Evolutionary conservation across 1,140 invertebrate genomes (phyloP).

Genomic region (Aleiodes sp.): DNA sequence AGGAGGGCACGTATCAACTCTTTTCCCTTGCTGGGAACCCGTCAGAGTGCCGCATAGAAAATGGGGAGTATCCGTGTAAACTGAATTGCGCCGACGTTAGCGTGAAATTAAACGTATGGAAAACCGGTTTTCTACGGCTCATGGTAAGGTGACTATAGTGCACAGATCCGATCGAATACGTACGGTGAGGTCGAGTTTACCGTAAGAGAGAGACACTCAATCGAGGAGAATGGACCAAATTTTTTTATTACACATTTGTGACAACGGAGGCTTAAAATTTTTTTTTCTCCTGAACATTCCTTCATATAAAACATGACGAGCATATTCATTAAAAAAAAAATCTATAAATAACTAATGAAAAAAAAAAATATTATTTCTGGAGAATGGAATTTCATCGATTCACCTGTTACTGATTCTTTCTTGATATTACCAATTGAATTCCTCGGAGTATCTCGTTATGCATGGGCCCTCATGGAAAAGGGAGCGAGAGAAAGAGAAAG

Average conservation of each 20-base stretch:
- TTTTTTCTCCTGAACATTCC: too few relatives aligned
- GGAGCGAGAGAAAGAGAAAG: too few relatives aligned
- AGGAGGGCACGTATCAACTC: not conserved
- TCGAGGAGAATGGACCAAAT: not conserved
- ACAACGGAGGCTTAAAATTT: too few relatives aligned
- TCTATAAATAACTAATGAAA: too few relatives aligned
- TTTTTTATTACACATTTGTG: not conserved
- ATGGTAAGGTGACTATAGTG: constrained; percentile 3
- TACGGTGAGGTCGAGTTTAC: constrained; percentile 9
- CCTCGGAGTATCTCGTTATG: too few relatives aligned
- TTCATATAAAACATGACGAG: too few relatives aligned
- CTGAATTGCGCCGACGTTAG: constrained; percentile 62
- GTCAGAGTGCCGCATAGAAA: constrained; percentile 44
- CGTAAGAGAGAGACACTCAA: not conserved
- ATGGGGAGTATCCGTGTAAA: constrained; percentile 60
- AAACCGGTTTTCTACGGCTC: constrained; percentile 60
- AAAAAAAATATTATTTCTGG: too few relatives aligned
- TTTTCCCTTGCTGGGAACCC: constrained; percentile 17
- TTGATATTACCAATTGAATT: too few relatives aligned
- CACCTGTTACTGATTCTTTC: too few relatives aligned
- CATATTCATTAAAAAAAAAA: too few relatives aligned
- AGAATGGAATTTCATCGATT: too few relatives aligned
- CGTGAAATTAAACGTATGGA: constrained; percentile 64
- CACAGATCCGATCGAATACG: constrained; percentile 11
- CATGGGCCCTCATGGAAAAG: too few relatives aligned